Conservation (phyloP, 2,797 vertebrate genomes). For the Tiaroga cobitis region DNA sequence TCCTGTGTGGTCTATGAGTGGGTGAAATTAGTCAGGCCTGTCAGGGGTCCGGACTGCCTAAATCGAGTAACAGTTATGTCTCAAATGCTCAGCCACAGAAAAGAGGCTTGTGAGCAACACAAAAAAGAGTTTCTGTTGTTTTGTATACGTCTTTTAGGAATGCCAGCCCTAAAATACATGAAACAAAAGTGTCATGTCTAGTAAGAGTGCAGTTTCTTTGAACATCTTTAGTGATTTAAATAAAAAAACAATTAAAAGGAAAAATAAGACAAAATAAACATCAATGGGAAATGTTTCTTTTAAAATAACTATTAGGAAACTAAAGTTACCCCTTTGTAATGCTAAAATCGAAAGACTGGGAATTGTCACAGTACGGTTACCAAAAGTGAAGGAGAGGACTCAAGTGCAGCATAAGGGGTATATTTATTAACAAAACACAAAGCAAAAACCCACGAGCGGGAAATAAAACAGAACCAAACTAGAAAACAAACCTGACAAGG, state of each 20-base stretch:
- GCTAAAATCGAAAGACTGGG: background rate
- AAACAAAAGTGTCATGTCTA: background rate
- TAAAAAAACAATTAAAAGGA: background rate
- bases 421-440: too few relatives aligned
- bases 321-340: background rate
- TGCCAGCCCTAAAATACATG: too few relatives aligned
- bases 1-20: conserved; percentile 10
- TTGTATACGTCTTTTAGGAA: background rate
- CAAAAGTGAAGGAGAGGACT: too few relatives aligned
- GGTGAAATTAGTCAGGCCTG: conserved; percentile 17
- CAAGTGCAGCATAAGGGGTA: too few relatives aligned
- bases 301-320: background rate
- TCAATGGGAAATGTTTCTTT: background rate
- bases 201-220: background rate
- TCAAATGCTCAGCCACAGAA: conserved; percentile 9
- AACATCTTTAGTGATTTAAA: background rate
- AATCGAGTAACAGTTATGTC: background rate
- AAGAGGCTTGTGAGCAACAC: background rate
- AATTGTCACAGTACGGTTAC: too few relatives aligned
- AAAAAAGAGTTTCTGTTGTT: background rate
- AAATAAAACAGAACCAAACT: too few relatives aligned
- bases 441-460: too few relatives aligned
- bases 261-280: background rate
- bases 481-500: too few relatives aligned
- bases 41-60: background rate